A percentile compares a stretch with the other conserved stretches of the same genome.
Conservation (phyloP, 2,888 invertebrate genomes). For the Thelaira solivaga region DNA sequence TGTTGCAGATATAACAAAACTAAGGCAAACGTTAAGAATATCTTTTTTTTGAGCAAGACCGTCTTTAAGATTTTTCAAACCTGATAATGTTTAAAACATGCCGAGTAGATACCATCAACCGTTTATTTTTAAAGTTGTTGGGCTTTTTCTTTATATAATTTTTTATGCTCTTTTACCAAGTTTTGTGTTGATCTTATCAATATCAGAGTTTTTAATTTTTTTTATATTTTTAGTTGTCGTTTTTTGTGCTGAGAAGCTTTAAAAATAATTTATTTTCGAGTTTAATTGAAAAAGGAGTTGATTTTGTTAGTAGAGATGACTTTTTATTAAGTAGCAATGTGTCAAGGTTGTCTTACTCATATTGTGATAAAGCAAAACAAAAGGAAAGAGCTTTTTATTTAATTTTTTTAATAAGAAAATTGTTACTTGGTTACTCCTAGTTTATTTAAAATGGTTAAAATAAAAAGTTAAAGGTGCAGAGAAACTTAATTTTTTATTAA, state of each 20-base stretch:
- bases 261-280: slow-evolving; percentile 51
- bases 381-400: too few relatives aligned
- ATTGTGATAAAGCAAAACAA: slow-evolving; percentile 1
- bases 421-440: too few relatives aligned
- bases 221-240: not conserved
- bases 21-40: slow-evolving; percentile 21
- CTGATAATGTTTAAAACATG: slow-evolving; percentile 59
- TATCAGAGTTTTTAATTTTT: slow-evolving; percentile 38
- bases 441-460: too few relatives aligned
- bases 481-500: too few relatives aligned
- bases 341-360: slow-evolving; percentile 53
- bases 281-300: slow-evolving; percentile 60
- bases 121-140: slow-evolving; percentile 10
- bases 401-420: slow-evolving; percentile 10
- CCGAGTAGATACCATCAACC: slow-evolving; percentile 33
- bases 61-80: slow-evolving; percentile 52
- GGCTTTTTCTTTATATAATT: not conserved
- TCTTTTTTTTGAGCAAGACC: slow-evolving; percentile 54
- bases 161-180: not conserved
- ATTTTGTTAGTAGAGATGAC: slow-evolving; percentile 24
- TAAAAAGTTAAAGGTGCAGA: too few relatives aligned
- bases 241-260: slow-evolving; percentile 10
- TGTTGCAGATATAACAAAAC: slow-evolving; percentile 33
- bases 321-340: slow-evolving; percentile 51
- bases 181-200: slow-evolving; percentile 43